A percentile compares a stretch with the other conserved stretches of the same genome.
These are phyloP conservation scores for Drusus annulatus DNA, from an alignment of 1,140 invertebrate species.

Conservation along the genomic window DNA sequence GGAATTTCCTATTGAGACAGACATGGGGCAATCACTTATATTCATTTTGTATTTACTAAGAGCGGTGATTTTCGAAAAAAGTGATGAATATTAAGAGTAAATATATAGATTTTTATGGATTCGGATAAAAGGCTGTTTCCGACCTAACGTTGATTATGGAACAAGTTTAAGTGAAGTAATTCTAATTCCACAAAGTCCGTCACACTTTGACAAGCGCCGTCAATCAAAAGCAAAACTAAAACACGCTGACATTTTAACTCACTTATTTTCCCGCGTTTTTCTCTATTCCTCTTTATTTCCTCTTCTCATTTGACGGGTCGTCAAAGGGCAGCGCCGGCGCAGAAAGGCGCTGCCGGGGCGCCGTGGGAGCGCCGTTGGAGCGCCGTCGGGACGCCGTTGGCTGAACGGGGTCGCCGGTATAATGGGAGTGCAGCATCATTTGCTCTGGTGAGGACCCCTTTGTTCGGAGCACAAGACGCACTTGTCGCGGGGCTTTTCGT, in stretches of 20 bases:
- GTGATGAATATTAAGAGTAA: too few species aligned
- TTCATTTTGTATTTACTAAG: too few species aligned
- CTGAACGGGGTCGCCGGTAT: neutral
- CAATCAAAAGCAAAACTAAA: slow-evolving; percentile 38
- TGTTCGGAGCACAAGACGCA: slow-evolving; percentile 51
- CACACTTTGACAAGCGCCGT: slow-evolving; percentile 22
- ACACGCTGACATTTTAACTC: slow-evolving; percentile 40
- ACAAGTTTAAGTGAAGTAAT: too few species aligned
- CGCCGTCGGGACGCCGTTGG: neutral
- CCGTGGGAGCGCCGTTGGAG: too few species aligned
- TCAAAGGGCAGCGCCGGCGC: slow-evolving; percentile 4
- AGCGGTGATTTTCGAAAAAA: too few species aligned
- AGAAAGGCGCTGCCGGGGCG: neutral
- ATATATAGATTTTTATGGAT: too few species aligned
- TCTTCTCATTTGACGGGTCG: slow-evolving; percentile 28
- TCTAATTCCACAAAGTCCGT: too few species aligned
- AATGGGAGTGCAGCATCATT: slow-evolving; percentile 54
- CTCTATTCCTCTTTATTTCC: slow-evolving; percentile 31
- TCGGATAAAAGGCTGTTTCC: too few species aligned
- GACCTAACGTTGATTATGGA: too few species aligned
- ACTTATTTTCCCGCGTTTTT: slow-evolving; percentile 40
- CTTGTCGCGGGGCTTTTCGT: slow-evolving; percentile 49
- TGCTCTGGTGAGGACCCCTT: slow-evolving; percentile 48
- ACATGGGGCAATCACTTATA: too few species aligned
- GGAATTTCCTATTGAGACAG: too few species aligned